Conservation (phyloP, 1,140 invertebrate species). For the Drosophila arizonae region DNA sequence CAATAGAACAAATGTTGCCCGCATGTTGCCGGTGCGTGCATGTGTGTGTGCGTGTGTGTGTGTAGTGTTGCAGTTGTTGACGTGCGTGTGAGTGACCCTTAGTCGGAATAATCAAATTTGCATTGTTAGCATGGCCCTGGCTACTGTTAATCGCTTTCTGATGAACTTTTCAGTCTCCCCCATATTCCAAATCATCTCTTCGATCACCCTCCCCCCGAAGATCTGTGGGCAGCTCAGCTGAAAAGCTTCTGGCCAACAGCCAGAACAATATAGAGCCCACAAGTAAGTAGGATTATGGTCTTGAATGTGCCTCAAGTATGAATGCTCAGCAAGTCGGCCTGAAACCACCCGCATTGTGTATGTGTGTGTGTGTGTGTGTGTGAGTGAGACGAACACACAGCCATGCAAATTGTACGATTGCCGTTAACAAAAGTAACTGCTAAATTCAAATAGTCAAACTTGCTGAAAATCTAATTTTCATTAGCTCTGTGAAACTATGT, state of each 20-base stretch:
- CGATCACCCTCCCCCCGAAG: background rate
- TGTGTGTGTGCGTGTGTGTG: background rate
- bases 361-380: no score
- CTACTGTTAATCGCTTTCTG: slow-evolving; percentile 47
- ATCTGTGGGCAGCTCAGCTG: background rate
- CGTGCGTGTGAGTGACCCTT: slow-evolving; percentile 18
- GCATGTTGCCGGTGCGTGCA: slow-evolving; percentile 31
- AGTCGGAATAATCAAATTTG: slow-evolving; percentile 68
- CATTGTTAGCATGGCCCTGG: slow-evolving; percentile 23
- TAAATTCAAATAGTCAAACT: background rate
- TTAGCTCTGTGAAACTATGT: no score
- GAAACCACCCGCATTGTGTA: background rate
- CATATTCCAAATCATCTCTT: slow-evolving; percentile 28
- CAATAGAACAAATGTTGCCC: slow-evolving; percentile 60
- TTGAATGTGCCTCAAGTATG: background rate
- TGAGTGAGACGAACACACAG: background rate
- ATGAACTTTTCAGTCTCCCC: slow-evolving; percentile 35
- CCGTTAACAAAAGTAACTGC: background rate
- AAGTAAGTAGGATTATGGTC: slow-evolving; percentile 11
- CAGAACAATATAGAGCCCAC: background rate
- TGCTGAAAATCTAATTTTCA: background rate
- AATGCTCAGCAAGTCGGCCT: background rate
- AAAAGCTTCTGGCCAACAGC: background rate
- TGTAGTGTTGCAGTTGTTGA: slow-evolving; percentile 9
- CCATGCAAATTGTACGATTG: background rate